A percentile compares a stretch with the other conserved stretches of the same genome.
phyloP scores from a whole-genome alignment of 2,888 invertebrate genomes.

The Chrysodeixis includens region DNA sequence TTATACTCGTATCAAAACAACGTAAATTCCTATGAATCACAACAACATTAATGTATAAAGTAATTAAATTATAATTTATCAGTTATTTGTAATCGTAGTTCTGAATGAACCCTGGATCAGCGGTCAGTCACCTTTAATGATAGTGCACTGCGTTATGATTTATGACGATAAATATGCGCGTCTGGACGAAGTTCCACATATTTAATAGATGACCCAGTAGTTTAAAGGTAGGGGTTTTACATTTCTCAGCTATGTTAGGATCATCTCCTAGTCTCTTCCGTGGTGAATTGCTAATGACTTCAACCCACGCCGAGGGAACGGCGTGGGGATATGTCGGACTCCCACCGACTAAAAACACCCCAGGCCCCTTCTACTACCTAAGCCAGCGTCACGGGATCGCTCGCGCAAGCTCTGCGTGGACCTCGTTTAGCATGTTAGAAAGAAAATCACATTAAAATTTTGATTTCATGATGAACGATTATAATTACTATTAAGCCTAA shows the following conservation, averaged over 20 bases:
- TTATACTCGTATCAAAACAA: conserved; percentile 6
- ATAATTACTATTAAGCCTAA: neutral
- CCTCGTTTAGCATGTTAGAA: too few relatives aligned
- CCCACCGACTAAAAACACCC: too few relatives aligned
- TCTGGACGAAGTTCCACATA: neutral
- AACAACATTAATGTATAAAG: conserved; percentile 8
- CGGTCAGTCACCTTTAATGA: conserved; percentile 21
- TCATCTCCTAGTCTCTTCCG: too few relatives aligned
- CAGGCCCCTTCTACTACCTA: too few relatives aligned
- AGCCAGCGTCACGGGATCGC: too few relatives aligned
- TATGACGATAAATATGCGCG: neutral
- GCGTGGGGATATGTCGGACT: too few relatives aligned
- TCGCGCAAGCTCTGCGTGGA: too few relatives aligned
- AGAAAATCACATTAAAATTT: neutral
- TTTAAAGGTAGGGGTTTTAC: too few relatives aligned
- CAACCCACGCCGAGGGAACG: too few relatives aligned
- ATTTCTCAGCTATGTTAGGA: too few relatives aligned
- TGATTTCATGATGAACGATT: neutral
- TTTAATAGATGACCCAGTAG: too few relatives aligned
- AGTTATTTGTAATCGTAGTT: conserved; percentile 21
- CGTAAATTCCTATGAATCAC: neutral
- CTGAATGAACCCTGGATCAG: conserved; percentile 16
- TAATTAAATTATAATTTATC: conserved; percentile 6
- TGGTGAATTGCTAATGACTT: too few relatives aligned
- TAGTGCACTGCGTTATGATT: conserved; percentile 4